Evolutionary conservation across 2,888 invertebrate species (phyloP).

Genomic region (Orgyia antiqua): DNA sequence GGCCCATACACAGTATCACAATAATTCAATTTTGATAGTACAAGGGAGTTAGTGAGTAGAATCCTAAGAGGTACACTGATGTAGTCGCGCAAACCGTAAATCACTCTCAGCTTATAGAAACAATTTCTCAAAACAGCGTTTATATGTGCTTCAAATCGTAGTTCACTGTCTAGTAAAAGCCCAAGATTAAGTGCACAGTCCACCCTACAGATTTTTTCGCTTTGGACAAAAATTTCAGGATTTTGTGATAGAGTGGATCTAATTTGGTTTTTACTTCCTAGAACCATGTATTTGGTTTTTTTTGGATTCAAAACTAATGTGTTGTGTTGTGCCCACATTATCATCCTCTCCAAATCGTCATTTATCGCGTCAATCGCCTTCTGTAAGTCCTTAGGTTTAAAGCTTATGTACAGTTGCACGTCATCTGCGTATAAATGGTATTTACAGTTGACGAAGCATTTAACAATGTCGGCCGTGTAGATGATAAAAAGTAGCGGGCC

Average conservation of each 20-base stretch:
- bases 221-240: background rate
- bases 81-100: conserved; percentile 9
- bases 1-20: background rate
- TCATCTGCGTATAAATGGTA: background rate
- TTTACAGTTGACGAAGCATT: background rate
- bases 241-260: background rate
- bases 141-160: background rate
- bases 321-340: background rate
- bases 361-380: background rate
- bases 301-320: background rate
- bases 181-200: background rate
- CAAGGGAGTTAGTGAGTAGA: background rate
- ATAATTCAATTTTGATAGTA: background rate
- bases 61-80: background rate
- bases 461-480: background rate
- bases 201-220: background rate
- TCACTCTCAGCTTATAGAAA: conserved; percentile 17
- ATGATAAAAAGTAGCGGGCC: background rate
- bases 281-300: background rate
- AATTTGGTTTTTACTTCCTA: background rate
- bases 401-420: background rate
- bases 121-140: conserved; percentile 18
- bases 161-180: background rate
- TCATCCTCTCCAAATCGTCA: background rate
- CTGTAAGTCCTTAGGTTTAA: background rate